A percentile compares a stretch with the other conserved stretches of the same genome.
phyloP scores from a whole-genome alignment of 35 echinoderm and acorn worm genomes.

The Patiria miniata region DNA sequence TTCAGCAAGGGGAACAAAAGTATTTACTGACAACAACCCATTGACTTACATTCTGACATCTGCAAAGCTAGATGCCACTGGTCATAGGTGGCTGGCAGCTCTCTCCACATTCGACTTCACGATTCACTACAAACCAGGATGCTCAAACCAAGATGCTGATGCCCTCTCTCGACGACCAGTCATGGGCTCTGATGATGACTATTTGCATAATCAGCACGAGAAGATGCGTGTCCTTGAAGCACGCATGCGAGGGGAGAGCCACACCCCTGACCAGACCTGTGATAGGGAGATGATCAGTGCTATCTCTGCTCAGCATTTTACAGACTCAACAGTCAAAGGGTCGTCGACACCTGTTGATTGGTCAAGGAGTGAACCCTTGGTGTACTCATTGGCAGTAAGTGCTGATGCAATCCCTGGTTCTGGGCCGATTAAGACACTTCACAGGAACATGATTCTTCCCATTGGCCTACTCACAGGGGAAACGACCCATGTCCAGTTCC shows the following conservation, averaged over 20 bases:
- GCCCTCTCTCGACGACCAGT: slow-evolving; percentile 30
- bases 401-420: neutral
- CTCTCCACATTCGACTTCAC: slow-evolving; percentile 27
- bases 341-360: neutral
- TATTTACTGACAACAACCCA: slow-evolving; percentile 56
- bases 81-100: slow-evolving; percentile 43
- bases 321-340: neutral
- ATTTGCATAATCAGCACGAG: neutral
- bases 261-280: neutral
- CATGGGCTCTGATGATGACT: neutral
- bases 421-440: slow-evolving; percentile 35
- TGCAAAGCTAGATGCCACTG: slow-evolving; percentile 55
- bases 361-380: neutral
- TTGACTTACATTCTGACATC: slow-evolving; percentile 17
- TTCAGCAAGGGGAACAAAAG: neutral
- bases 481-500: neutral
- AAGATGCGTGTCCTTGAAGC: neutral
- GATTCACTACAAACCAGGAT: slow-evolving; percentile 41
- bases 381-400: neutral
- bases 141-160: slow-evolving; percentile 49
- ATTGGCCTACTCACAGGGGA: neutral
- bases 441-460: slow-evolving; percentile 63
- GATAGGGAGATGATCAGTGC: neutral
- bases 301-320: neutral
- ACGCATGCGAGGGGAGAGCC: neutral